Evolutionary conservation across 1,140 invertebrate species (phyloP).

Genomic region (Aphaenogaster ashmeadi): DNA sequence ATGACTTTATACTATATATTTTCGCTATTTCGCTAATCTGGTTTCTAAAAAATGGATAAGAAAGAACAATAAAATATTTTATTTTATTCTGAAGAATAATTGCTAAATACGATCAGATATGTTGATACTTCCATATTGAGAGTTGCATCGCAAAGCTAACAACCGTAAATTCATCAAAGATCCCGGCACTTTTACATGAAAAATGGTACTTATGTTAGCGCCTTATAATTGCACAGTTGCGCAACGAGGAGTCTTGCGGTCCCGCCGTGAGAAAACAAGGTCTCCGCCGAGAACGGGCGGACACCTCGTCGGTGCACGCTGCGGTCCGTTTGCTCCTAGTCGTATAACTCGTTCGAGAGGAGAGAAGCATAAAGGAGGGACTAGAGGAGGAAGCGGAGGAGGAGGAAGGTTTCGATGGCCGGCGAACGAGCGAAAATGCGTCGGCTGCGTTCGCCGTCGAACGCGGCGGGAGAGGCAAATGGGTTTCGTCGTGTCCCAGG

Average conservation of each 20-base stretch:
- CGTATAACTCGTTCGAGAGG: constrained; percentile 41
- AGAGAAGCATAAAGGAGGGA: neutral
- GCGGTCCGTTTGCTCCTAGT: constrained; percentile 29
- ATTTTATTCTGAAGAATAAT: too few species aligned
- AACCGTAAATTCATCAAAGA: constrained; percentile 15
- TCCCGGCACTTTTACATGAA: constrained; percentile 30
- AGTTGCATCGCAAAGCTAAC: neutral
- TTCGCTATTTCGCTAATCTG: too few species aligned
- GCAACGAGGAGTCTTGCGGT: constrained; percentile 28
- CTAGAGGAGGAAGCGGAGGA: too few species aligned
- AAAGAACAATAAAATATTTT: too few species aligned
- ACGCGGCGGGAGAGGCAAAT: constrained; percentile 43
- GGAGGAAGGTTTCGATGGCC: constrained; percentile 36
- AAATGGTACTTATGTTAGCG: constrained; percentile 33
- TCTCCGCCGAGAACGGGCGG: constrained; percentile 26
- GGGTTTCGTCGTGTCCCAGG: constrained; percentile 62
- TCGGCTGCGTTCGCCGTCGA: constrained; percentile 25
- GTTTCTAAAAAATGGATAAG: too few species aligned
- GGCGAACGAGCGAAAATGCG: constrained; percentile 40
- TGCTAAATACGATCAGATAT: too few species aligned
- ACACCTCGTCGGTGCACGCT: constrained; percentile 4
- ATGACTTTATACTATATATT: too few species aligned
- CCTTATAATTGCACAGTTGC: constrained; percentile 38
- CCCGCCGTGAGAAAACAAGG: constrained; percentile 46
- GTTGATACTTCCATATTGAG: too few species aligned